phyloP scores from a whole-genome alignment of 2,888 invertebrate species.

The Helicoverpa assulta region DNA sequence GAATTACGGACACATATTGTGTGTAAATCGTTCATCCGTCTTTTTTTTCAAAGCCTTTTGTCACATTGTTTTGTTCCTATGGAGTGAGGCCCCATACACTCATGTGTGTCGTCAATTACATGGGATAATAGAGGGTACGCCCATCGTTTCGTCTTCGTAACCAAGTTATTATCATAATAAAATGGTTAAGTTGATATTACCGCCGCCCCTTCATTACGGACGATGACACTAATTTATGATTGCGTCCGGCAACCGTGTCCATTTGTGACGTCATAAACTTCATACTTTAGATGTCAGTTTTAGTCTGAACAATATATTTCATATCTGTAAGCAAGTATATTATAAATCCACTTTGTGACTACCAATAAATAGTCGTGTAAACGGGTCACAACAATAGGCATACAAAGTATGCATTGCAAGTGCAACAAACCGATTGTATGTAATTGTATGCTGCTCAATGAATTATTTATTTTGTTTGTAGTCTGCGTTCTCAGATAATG shows the following conservation, averaged over 20 bases:
- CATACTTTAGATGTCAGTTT: constrained; percentile 5
- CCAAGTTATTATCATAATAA: constrained; percentile 58
- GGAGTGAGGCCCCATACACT: constrained; percentile 33
- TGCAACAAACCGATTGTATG: constrained; percentile 58
- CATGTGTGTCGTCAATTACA: constrained; percentile 52
- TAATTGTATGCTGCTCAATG: constrained; percentile 47
- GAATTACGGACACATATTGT: constrained; percentile 60
- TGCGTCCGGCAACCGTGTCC: constrained; percentile 3
- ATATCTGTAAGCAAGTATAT: not conserved
- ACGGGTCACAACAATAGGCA: constrained; percentile 35
- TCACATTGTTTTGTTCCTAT: constrained; percentile 55
- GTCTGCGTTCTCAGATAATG: constrained; percentile 18
- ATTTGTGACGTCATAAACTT: constrained; percentile 34
- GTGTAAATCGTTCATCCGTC: constrained; percentile 62
- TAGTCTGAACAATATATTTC: not conserved
- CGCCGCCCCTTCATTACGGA: constrained; percentile 50
- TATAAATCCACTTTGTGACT: constrained; percentile 28
- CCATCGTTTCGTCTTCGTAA: constrained; percentile 51
- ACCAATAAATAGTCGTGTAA: constrained; percentile 17
- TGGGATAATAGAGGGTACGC: constrained; percentile 54
- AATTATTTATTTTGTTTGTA: constrained; percentile 50
- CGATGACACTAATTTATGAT: constrained; percentile 45
- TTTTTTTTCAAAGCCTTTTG: constrained; percentile 56
- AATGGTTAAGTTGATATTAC: constrained; percentile 43
- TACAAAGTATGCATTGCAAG: constrained; percentile 38